Evolutionary conservation across 2,113 vertebrate genomes (phyloP).

Genomic region (Alexandromys fortis): DNA sequence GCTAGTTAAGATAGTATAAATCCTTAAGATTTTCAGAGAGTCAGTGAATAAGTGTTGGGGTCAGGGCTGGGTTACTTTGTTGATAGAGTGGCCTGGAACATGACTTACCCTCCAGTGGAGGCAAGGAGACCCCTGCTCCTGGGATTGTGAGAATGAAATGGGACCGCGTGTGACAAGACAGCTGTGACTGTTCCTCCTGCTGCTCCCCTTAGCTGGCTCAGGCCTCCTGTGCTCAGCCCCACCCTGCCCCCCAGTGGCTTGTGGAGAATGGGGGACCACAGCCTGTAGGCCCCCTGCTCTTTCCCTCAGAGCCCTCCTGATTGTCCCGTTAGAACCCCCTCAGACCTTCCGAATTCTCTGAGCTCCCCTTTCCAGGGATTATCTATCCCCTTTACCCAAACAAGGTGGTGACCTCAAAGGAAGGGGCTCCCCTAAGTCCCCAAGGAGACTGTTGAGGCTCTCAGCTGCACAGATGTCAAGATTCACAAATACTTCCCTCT

Average conservation of each 20-base stretch:
- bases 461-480: background rate
- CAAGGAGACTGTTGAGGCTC: background rate
- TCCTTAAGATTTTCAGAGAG: background rate
- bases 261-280: background rate
- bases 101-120: background rate
- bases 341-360: background rate
- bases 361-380: background rate
- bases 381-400: background rate
- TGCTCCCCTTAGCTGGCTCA: background rate
- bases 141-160: background rate
- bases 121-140: background rate
- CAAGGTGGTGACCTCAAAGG: background rate
- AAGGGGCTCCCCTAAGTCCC: background rate
- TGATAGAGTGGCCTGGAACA: background rate
- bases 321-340: background rate
- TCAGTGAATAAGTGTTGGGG: background rate
- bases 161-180: background rate
- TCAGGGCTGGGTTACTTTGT: background rate
- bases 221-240: background rate
- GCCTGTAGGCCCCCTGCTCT: background rate
- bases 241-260: rapidly evolving
- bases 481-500: background rate
- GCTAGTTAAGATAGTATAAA: background rate
- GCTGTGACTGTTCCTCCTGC: background rate
- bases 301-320: background rate